Base-by-base conservation (phyloP, 2,113 vertebrate species). In the Macroglossus sobrinus region DNA sequence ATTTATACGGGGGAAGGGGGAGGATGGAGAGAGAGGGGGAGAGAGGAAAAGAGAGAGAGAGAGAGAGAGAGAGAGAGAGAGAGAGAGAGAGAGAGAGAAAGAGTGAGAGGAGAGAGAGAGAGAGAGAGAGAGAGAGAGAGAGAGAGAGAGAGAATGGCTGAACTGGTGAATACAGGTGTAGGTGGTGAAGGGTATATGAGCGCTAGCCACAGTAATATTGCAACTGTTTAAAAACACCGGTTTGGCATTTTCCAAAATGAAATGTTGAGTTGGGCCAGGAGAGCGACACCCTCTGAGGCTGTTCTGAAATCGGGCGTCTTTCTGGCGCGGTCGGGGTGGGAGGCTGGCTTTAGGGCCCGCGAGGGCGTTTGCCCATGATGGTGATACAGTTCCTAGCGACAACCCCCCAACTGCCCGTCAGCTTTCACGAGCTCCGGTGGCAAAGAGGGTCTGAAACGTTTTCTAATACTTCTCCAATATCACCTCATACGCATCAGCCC, bases 181-280 rank as follows among this genome's bases (percentile, higher is more conserved):
- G 45, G 45, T 15, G 64, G 22, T 30, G 16, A 93, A 47, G 33
- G 6, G 1, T 4, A 14, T n/a, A 22, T 1, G 38, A 76, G 43
- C 19, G n/a, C 5, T 89, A 30, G 61, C 3, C 40, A 28, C 9
- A 10, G 21, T 6, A 13, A 16, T 72, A 16, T 22, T 15, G 43
- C 45, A 55, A 43, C 22, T 22, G 18, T 22, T 84, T 76, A 18
- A 10, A 72, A 72, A 57, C n/a, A 6, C 19, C 28, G 40, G 35
- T 50, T 89, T 59, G 59, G 69, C 4, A 53, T 78, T 90, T 96
- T 89, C 50, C 78, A 43, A 84, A 93, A 72, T 55, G 55, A 85
- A 91, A 71, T 14, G 5, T 45, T 16, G 6, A 43, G 14, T 24
- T 79, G 78, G 64, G 43, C 12, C 53, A 81, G 84, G 61, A 16